These are phyloP conservation scores for Diabrotica undecimpunctata DNA, from an alignment of 1,140 invertebrate genomes.

Conservation along the genomic window DNA sequence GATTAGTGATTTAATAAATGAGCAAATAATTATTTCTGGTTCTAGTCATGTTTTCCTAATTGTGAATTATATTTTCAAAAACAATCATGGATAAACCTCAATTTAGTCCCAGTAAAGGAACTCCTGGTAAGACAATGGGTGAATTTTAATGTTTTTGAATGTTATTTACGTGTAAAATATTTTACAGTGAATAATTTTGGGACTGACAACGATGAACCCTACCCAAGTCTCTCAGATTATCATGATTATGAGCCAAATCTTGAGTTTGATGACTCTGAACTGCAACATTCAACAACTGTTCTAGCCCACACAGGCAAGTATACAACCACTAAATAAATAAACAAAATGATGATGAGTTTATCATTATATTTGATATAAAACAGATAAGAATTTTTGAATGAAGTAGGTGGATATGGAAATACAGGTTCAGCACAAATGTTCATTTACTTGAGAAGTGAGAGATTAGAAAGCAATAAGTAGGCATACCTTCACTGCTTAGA, in stretches of 20 bases:
- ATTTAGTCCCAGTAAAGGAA: not conserved
- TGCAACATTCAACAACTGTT: constrained; percentile 58
- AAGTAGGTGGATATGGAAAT: too few relatives aligned
- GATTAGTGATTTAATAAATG: too few relatives aligned
- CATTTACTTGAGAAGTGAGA: too few relatives aligned
- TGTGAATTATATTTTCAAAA: not conserved
- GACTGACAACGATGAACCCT: constrained; percentile 73
- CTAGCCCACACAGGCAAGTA: constrained; percentile 49
- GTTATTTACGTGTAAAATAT: not conserved
- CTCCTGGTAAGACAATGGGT: not conserved
- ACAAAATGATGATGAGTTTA: too few relatives aligned
- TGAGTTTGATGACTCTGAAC: constrained; percentile 93
- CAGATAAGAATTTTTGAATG: too few relatives aligned
- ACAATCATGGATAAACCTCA: not conserved
- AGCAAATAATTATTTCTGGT: too few relatives aligned
- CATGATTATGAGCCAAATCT: constrained; percentile 92
- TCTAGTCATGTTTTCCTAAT: not conserved
- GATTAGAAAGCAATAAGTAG: too few relatives aligned
- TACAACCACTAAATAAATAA: too few relatives aligned
- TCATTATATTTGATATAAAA: too few relatives aligned
- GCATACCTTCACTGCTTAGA: too few relatives aligned
- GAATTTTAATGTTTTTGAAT: too few relatives aligned
- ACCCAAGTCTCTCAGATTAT: constrained; percentile 84
- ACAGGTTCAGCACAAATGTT: too few relatives aligned
- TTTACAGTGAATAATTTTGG: constrained; percentile 1